Percentiles rank a stretch among this genome's conserved stretches.
Evolutionary conservation across 1,140 invertebrate genomes (phyloP).

Genomic region (Aricia agestis): DNA sequence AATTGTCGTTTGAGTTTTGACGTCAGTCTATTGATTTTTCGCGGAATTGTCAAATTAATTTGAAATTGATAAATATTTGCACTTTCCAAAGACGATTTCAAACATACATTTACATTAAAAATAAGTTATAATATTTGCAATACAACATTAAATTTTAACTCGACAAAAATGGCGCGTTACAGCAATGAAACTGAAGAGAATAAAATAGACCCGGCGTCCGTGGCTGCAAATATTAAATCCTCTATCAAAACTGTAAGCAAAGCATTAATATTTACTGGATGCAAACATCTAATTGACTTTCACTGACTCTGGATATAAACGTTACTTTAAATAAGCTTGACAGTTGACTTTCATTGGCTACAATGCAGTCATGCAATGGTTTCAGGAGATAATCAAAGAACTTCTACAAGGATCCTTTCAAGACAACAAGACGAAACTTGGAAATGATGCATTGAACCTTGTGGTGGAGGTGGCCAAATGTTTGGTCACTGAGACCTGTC

Average conservation of each 20-base stretch:
- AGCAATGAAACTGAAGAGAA: conserved; percentile 45
- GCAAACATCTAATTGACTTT: neutral
- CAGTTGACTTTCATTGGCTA: too few relatives aligned
- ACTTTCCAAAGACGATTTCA: too few relatives aligned
- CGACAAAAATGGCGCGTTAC: conserved; percentile 45
- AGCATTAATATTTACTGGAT: neutral
- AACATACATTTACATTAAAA: too few relatives aligned
- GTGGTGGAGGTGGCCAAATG: conserved; percentile 70
- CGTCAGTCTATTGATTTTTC: neutral
- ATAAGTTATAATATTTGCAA: too few relatives aligned
- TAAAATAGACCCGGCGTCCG: conserved; percentile 49
- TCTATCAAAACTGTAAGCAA: conserved; percentile 42
- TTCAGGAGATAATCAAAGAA: conserved; percentile 55
- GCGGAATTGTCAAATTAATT: neutral
- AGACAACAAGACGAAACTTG: conserved; percentile 57
- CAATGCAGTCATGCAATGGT: conserved; percentile 5
- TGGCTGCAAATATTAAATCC: conserved; percentile 48
- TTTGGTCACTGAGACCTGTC: conserved; percentile 69
- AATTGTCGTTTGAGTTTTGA: neutral
- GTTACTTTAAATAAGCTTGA: too few relatives aligned
- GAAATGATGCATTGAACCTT: conserved; percentile 53
- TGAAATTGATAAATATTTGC: neutral
- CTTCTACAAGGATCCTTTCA: conserved; percentile 50
- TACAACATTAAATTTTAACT: neutral
- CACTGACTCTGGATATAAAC: too few relatives aligned